Evolutionary conservation across 2,797 vertebrate species (phyloP).

Genomic region (Yasuhikotakia modesta): DNA sequence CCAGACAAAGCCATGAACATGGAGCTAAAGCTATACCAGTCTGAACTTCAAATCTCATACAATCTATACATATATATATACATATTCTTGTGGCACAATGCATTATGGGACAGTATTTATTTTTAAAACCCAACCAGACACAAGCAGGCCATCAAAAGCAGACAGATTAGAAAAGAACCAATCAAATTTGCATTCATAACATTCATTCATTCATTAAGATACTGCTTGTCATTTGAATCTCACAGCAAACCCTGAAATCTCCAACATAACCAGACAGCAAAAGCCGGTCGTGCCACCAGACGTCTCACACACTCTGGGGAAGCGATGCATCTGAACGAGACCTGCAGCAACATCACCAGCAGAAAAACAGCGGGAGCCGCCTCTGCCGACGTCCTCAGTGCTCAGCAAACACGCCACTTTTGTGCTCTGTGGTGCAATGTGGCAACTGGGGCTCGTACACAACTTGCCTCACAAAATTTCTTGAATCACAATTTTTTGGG

Average conservation of each 20-base stretch:
- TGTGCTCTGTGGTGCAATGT: background rate
- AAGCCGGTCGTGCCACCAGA: conserved; percentile 1
- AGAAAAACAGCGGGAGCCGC: conserved; percentile 33
- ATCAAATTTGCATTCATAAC: conserved; percentile 28
- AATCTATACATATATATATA: background rate
- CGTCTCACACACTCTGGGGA: conserved; percentile 11
- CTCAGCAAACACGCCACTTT: background rate
- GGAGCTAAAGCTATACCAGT: background rate
- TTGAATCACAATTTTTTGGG: no score
- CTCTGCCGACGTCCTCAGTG: conserved; percentile 1
- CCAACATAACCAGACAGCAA: conserved; percentile 25
- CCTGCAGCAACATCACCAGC: conserved; percentile 17
- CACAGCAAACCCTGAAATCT: conserved; percentile 16
- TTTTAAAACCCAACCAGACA: no score
- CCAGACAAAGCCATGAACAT: background rate
- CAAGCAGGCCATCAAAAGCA: background rate
- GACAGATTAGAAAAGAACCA: conserved; percentile 4
- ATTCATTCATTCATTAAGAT: conserved; percentile 40
- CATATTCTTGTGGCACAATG: background rate
- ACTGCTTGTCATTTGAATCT: conserved; percentile 30
- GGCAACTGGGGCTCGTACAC: background rate
- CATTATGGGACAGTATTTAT: background rate
- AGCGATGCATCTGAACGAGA: conserved; percentile 23
- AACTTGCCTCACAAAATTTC: no score
- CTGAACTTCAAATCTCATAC: background rate